These are phyloP conservation scores for Champsocephalus gunnari DNA, from an alignment of 2,797 vertebrate species.

Conservation along the genomic window DNA sequence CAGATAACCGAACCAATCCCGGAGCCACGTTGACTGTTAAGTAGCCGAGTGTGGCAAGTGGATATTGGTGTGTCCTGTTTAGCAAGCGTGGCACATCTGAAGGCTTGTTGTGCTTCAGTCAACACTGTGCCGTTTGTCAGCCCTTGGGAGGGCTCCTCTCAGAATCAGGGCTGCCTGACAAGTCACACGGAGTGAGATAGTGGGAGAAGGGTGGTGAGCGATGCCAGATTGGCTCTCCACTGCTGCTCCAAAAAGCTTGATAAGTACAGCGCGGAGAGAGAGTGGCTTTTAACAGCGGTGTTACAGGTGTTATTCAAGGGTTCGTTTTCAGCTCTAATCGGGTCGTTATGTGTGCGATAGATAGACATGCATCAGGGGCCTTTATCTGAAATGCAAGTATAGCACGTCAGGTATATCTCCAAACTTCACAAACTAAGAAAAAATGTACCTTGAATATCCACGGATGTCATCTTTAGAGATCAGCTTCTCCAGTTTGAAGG, in stretches of 20 bases:
- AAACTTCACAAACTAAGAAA: slow-evolving; percentile 6
- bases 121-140: slow-evolving; percentile 66
- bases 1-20: slow-evolving; percentile 56
- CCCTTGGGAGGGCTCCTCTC: slow-evolving; percentile 62
- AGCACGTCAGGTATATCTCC: background rate
- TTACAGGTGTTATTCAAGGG: slow-evolving; percentile 56
- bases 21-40: slow-evolving; percentile 38
- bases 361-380: background rate
- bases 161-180: slow-evolving; percentile 65
- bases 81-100: slow-evolving; percentile 43
- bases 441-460: background rate
- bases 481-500: background rate
- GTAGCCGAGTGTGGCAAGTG: slow-evolving; percentile 37
- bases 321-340: slow-evolving; percentile 21
- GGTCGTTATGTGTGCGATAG: background rate
- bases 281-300: slow-evolving; percentile 39
- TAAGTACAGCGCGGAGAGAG: slow-evolving; percentile 45
- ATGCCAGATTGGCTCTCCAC: slow-evolving; percentile 66
- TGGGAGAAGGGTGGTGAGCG: slow-evolving; percentile 49
- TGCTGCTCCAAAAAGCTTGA: slow-evolving; percentile 50
- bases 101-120: slow-evolving; percentile 68
- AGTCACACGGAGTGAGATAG: slow-evolving; percentile 59
- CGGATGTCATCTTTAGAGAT: background rate
- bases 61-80: slow-evolving; percentile 58
- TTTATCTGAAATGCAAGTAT: background rate